phyloP scores from a whole-genome alignment of 2,888 invertebrate genomes.

The Petrolisthes cinctipes region DNA sequence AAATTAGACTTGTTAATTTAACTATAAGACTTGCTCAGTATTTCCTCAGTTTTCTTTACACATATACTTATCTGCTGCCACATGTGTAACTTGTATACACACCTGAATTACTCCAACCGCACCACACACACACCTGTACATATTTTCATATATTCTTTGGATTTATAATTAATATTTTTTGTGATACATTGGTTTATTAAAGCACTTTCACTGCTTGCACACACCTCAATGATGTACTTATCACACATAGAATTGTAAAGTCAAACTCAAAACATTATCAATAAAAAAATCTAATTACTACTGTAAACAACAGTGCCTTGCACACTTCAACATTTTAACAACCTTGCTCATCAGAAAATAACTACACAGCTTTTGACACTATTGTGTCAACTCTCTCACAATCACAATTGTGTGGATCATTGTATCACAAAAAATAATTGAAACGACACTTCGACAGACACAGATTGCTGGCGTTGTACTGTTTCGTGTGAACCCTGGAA shows the following conservation, averaged over 20 bases:
- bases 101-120: neutral
- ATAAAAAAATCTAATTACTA: neutral
- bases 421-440: neutral
- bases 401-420: neutral
- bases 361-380: no score
- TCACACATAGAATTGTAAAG: neutral
- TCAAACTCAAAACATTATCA: neutral
- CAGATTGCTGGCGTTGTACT: conserved; percentile 33
- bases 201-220: neutral
- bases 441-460: neutral
- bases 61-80: no score
- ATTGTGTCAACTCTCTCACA: no score
- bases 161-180: neutral
- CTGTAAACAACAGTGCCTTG: neutral
- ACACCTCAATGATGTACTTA: neutral
- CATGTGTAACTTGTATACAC: no score
- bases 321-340: neutral
- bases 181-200: neutral
- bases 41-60: no score
- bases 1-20: no score
- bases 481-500: conserved; percentile 19
- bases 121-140: neutral
- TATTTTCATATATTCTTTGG: neutral
- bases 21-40: no score
- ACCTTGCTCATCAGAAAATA: neutral